Conservation (phyloP, 2,888 invertebrate species). For the Phasia obesa region DNA sequence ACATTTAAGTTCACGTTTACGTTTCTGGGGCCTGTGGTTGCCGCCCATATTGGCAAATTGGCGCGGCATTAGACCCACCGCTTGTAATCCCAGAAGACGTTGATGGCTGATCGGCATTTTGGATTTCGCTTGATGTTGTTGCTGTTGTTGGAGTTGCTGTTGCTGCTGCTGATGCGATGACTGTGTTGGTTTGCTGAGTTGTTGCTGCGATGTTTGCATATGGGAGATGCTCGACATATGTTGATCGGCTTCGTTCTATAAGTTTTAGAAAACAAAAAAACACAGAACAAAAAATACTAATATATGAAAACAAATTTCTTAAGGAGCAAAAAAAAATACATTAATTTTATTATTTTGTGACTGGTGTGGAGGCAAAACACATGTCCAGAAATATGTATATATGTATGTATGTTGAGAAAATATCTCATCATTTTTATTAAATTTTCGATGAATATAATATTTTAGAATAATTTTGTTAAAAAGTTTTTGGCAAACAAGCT, state of each 20-base stretch:
- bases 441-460: slow-evolving; percentile 49
- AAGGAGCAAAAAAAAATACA: slow-evolving; percentile 17
- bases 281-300: slow-evolving; percentile 62
- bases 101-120: slow-evolving; percentile 75
- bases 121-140: slow-evolving; percentile 71
- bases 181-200: slow-evolving; percentile 56
- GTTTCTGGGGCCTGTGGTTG: slow-evolving; percentile 76
- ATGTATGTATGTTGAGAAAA: slow-evolving; percentile 62
- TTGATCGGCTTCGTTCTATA: slow-evolving; percentile 68
- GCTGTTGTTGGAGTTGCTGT: slow-evolving; percentile 45
- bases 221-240: slow-evolving; percentile 57
- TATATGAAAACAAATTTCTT: slow-evolving; percentile 65
- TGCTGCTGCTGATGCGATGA: slow-evolving; percentile 46
- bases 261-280: neutral
- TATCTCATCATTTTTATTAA: slow-evolving; percentile 52
- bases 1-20: slow-evolving; percentile 81
- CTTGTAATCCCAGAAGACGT: slow-evolving; percentile 80
- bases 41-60: slow-evolving; percentile 69
- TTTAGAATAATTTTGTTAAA: neutral
- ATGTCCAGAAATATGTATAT: slow-evolving; percentile 63
- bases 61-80: slow-evolving; percentile 79
- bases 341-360: slow-evolving; percentile 77
- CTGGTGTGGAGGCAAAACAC: slow-evolving; percentile 79
- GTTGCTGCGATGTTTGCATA: slow-evolving; percentile 59
- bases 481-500: neutral